A percentile compares a stretch with the other conserved stretches of the same genome.
phyloP scores from a whole-genome alignment of 1,140 invertebrate species.

The Papilio helenus region DNA sequence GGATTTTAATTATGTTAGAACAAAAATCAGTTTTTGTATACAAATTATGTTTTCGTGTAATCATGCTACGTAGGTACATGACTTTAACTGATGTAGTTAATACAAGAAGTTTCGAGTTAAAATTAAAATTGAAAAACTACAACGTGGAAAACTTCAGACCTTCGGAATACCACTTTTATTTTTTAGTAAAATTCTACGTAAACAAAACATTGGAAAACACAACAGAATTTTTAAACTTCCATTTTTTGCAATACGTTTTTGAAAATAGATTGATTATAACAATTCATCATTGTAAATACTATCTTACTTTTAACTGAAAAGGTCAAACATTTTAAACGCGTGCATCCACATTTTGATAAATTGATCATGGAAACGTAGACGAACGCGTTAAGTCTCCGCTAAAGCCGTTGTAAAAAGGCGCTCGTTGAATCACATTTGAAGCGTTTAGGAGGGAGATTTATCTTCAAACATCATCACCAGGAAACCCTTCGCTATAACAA shows the following conservation, averaged over 20 bases:
- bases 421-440: constrained; percentile 70
- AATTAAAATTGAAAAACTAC: neutral
- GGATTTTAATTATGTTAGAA: constrained; percentile 76
- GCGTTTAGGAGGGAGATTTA: constrained; percentile 76
- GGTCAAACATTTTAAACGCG: neutral
- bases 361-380: constrained; percentile 22
- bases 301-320: neutral
- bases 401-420: constrained; percentile 63
- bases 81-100: constrained; percentile 23
- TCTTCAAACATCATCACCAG: constrained; percentile 73
- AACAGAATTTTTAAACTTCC: neutral
- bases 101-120: neutral
- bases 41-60: constrained; percentile 43
- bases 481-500: constrained; percentile 60
- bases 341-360: neutral
- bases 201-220: too few relatives aligned
- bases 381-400: constrained; percentile 32
- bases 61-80: constrained; percentile 1
- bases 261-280: neutral
- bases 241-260: neutral
- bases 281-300: neutral
- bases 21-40: constrained; percentile 58
- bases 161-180: too few relatives aligned
- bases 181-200: too few relatives aligned
- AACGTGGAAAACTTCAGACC: too few relatives aligned